These are phyloP conservation scores for Ptychodera flava DNA, from an alignment of 35 echinoderm and acorn worm species.

Conservation along the genomic window DNA sequence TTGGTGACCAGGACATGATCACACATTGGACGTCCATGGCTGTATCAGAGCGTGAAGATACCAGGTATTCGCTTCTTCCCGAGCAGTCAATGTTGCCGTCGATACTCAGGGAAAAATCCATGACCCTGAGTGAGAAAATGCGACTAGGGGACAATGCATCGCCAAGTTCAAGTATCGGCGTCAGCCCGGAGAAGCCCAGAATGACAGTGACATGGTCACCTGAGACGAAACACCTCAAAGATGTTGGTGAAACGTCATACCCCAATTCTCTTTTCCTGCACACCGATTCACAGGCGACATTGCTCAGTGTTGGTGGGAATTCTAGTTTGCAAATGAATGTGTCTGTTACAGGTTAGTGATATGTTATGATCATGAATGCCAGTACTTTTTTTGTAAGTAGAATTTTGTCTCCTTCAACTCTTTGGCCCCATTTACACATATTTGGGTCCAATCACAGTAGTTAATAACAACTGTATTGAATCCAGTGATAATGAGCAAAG, in stretches of 20 bases:
- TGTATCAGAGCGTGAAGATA: background rate
- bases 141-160: background rate
- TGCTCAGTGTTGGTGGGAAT: background rate
- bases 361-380: too few species aligned
- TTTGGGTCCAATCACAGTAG: too few species aligned
- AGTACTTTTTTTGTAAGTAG: too few species aligned
- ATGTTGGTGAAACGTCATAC: background rate
- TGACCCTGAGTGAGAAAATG: background rate
- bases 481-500: too few species aligned
- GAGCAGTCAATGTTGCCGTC: background rate
- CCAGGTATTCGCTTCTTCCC: background rate
- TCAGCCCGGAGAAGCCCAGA: background rate
- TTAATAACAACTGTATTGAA: too few species aligned
- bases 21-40: background rate
- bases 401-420: too few species aligned
- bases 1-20: background rate
- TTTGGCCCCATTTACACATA: too few species aligned
- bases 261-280: background rate
- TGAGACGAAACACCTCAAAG: background rate
- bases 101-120: background rate
- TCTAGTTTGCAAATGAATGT: background rate
- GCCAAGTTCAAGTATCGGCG: background rate
- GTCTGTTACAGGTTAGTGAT: background rate
- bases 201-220: background rate
- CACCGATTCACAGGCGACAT: background rate